Evolutionary conservation across 2,797 vertebrate species (phyloP).

Genomic region (Octomys mimax): DNA sequence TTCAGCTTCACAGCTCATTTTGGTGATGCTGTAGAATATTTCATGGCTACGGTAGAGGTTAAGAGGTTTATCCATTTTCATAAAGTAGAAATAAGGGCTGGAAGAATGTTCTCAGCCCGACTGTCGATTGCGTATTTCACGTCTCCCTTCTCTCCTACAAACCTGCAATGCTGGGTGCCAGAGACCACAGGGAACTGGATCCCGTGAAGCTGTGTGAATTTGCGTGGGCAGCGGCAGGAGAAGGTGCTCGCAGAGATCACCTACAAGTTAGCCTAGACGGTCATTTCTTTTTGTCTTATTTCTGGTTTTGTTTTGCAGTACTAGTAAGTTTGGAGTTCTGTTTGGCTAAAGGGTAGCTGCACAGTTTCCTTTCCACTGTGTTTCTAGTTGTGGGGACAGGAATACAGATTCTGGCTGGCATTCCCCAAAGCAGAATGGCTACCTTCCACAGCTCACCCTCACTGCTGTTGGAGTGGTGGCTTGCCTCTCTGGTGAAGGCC

Average conservation of each 20-base stretch:
- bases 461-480: no score
- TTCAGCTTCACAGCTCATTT: not conserved
- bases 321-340: not conserved
- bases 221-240: not conserved
- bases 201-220: not conserved
- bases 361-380: not conserved
- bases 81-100: not conserved
- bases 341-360: not conserved
- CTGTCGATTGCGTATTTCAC: not conserved
- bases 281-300: not conserved
- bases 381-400: not conserved
- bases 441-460: not conserved
- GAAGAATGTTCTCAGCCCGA: not conserved
- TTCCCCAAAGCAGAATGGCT: not conserved
- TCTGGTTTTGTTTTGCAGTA: not conserved
- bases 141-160: not conserved
- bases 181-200: rapidly evolving
- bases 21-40: not conserved
- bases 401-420: not conserved
- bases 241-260: not conserved
- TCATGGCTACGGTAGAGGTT: not conserved
- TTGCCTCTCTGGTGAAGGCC: rapidly evolving
- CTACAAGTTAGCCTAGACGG: rapidly evolving
- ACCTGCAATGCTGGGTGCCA: no score
- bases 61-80: not conserved